Conservation (phyloP, 1,140 invertebrate species). For the Halyomorpha halys region DNA sequence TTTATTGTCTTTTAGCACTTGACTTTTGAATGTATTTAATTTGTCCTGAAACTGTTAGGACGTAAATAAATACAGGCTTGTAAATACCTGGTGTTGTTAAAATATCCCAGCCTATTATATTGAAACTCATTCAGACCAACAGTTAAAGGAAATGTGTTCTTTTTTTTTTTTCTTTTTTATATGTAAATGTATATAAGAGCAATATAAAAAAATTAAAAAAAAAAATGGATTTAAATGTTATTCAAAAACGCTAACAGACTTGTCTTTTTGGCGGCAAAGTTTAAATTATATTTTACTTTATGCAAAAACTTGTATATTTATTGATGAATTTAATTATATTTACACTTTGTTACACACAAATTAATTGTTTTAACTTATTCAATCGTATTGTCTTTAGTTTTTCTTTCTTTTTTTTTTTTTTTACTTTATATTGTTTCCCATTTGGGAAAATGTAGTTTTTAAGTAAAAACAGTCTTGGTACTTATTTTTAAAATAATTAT, state of each 20-base stretch:
- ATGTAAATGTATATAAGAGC: constrained; percentile 9
- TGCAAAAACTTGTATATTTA: constrained; percentile 11
- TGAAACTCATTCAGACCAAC: constrained; percentile 11
- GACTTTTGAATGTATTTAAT: constrained; percentile 20
- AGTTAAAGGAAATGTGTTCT: constrained; percentile 13
- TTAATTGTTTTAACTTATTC: constrained; percentile 13
- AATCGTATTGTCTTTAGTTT: constrained; percentile 3
- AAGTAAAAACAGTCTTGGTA: constrained; percentile 21
- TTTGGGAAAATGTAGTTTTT: constrained; percentile 15
- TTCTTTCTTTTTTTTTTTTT: constrained; percentile 4
- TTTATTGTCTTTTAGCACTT: constrained; percentile 14
- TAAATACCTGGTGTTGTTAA: constrained; percentile 7
- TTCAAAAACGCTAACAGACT: not conserved
- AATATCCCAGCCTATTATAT: constrained; percentile 1
- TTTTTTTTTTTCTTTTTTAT: constrained; percentile 17
- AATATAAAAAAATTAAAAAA: not conserved
- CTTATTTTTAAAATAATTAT: constrained; percentile 23
- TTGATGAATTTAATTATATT: constrained; percentile 4
- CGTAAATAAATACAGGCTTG: not conserved
- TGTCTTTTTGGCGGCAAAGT: constrained; percentile 3
- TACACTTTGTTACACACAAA: not conserved
- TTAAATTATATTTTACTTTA: constrained; percentile 17
- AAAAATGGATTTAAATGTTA: constrained; percentile 5
- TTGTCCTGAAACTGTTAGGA: not conserved
- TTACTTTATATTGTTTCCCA: no score